Evolutionary conservation across 2,888 invertebrate species (phyloP).

Genomic region (Ellobium chinense): DNA sequence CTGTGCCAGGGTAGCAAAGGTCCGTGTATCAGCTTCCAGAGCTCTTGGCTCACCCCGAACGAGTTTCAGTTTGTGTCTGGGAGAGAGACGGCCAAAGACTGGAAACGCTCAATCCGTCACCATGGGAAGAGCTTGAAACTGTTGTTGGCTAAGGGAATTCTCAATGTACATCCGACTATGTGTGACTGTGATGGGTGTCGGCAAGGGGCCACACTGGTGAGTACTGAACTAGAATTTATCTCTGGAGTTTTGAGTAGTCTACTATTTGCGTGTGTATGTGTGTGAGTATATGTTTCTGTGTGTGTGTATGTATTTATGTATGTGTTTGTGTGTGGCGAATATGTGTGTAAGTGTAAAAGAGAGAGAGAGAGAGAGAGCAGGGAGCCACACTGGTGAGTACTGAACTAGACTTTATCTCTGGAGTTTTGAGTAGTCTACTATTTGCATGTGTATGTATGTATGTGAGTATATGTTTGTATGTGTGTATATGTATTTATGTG

Average conservation of each 20-base stretch:
- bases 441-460: not conserved
- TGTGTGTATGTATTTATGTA: not conserved
- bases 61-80: conserved; percentile 80
- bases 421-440: not conserved
- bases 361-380: no score
- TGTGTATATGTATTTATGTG: not conserved
- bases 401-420: not conserved
- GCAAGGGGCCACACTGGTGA: conserved; percentile 55
- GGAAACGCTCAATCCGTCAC: conserved; percentile 79
- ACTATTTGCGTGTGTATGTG: not conserved
- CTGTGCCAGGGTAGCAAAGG: conserved; percentile 79
- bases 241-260: not conserved
- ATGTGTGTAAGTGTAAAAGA: no score
- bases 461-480: not conserved
- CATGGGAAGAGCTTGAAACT: conserved; percentile 80
- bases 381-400: conserved; percentile 57
- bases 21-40: conserved; percentile 78
- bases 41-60: conserved; percentile 80
- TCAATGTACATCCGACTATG: conserved; percentile 77
- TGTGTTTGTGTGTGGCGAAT: not conserved
- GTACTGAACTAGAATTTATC: conserved; percentile 27
- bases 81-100: conserved; percentile 79
- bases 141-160: conserved; percentile 78
- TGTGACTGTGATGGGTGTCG: conserved; percentile 78
- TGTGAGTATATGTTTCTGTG: not conserved